phyloP scores from a whole-genome alignment of 2,113 vertebrate genomes.

The Datnioides undecimradiatus region DNA sequence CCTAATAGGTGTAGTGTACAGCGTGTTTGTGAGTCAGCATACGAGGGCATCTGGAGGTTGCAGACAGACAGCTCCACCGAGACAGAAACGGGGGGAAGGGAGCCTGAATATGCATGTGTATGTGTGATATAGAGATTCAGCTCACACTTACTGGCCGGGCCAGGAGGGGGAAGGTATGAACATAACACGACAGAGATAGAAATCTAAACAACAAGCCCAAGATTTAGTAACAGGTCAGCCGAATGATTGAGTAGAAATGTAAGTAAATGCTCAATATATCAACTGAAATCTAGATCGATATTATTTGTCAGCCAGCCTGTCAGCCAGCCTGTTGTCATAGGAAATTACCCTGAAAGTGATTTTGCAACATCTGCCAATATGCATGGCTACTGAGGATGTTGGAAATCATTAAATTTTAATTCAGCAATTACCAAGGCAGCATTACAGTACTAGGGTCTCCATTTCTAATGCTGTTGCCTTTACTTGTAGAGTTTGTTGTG shows the following conservation, averaged over 20 bases:
- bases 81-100: conserved; percentile 11
- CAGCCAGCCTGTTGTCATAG: not conserved
- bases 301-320: not conserved
- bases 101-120: not conserved
- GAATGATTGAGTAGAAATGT: not conserved
- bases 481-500: not conserved
- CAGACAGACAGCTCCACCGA: conserved; percentile 31
- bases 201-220: not conserved
- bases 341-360: not conserved
- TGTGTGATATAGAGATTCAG: not conserved
- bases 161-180: not conserved
- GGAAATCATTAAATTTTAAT: conserved; percentile 32
- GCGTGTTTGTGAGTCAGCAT: conserved; percentile 59
- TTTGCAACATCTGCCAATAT: not conserved
- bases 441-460: not conserved
- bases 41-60: conserved; percentile 58
- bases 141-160: not conserved
- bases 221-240: not conserved
- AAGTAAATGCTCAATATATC: not conserved
- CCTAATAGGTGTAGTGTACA: not conserved
- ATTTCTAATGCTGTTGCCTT: not conserved
- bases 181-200: not conserved
- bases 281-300: not conserved
- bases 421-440: not conserved
- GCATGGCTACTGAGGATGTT: not conserved